Evolutionary conservation across 1,140 invertebrate species (phyloP).

Genomic region (Lineus longissimus): DNA sequence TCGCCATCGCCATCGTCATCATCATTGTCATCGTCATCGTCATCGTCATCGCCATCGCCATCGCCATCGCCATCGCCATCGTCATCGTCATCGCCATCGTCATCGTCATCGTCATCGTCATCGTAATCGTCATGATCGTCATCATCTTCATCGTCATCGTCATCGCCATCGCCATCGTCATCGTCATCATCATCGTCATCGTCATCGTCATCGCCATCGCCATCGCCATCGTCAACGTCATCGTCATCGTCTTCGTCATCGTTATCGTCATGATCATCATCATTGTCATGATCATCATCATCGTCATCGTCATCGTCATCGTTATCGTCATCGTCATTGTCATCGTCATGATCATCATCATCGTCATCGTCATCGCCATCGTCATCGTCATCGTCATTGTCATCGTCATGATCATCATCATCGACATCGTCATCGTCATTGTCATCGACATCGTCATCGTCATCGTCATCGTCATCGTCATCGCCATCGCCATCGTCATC

Average conservation of each 20-base stretch:
- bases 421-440: too few relatives aligned
- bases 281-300: not conserved
- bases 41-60: slow-evolving; percentile 4
- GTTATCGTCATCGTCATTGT: too few relatives aligned
- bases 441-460: too few relatives aligned
- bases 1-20: slow-evolving; percentile 10
- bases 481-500: too few relatives aligned
- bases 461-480: too few relatives aligned
- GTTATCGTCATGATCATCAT: too few relatives aligned
- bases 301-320: not conserved
- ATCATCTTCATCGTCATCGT: not conserved
- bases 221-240: not conserved
- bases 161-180: not conserved
- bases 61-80: not conserved
- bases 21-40: slow-evolving; percentile 1
- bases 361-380: not conserved
- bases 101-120: slow-evolving; percentile 3
- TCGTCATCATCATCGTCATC: not conserved
- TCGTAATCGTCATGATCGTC: too few relatives aligned
- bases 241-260: not conserved
- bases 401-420: too few relatives aligned
- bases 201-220: not conserved
- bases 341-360: too few relatives aligned
- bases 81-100: not conserved
- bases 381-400: not conserved